Evolutionary conservation across 2,113 vertebrate species (phyloP).

Genomic region (Phalacrocorax aristotelis): DNA sequence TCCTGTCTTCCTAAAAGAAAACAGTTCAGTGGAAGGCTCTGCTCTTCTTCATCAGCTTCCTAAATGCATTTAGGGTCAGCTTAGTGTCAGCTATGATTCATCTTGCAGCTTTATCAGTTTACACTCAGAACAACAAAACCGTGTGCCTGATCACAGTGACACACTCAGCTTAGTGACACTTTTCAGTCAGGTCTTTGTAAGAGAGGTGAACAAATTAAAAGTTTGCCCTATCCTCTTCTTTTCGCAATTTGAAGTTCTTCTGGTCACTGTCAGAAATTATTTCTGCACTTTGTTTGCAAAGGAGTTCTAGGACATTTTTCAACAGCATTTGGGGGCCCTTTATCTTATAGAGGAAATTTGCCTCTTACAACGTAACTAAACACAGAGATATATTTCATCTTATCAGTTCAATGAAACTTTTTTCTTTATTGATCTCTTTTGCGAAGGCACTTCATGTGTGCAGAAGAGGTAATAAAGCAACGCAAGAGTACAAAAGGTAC

Average conservation of each 20-base stretch:
- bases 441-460: background rate
- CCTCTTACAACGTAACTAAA: background rate
- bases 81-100: conserved; percentile 46
- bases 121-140: conserved; percentile 34
- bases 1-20: conserved; percentile 24
- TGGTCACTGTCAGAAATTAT: background rate
- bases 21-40: background rate
- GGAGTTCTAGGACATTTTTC: background rate
- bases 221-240: conserved; percentile 5
- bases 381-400: background rate
- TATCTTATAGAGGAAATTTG: background rate
- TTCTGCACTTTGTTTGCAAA: background rate
- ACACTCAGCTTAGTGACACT: background rate
- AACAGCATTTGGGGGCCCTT: background rate
- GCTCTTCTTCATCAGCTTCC: conserved; percentile 47
- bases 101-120: conserved; percentile 51
- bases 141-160: background rate
- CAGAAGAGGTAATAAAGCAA: background rate
- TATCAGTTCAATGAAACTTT: background rate
- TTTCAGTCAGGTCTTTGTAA: conserved; percentile 2
- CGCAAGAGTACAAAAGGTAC: background rate
- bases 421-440: background rate
- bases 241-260: background rate
- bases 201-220: conserved; percentile 38
- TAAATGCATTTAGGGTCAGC: conserved; percentile 49